Percentiles rank a stretch among this genome's conserved stretches.
These are phyloP conservation scores for Drosophila nigricruria DNA, from an alignment of 2,888 invertebrate genomes.

Conservation along the genomic window DNA sequence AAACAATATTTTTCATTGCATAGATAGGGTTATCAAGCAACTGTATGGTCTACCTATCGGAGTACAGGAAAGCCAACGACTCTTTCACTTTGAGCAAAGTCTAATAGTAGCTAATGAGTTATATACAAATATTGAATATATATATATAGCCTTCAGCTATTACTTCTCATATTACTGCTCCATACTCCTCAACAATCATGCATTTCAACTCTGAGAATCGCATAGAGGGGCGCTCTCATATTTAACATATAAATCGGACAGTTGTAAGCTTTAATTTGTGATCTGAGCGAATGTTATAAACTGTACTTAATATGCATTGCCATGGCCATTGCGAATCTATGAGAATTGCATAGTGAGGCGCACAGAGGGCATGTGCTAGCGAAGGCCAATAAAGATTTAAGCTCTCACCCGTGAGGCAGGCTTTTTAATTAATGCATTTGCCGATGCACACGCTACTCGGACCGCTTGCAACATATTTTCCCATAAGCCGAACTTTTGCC, in stretches of 20 bases:
- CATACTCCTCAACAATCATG: background rate
- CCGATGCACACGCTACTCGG: slow-evolving; percentile 65
- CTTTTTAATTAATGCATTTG: slow-evolving; percentile 55
- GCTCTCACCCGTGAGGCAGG: slow-evolving; percentile 38
- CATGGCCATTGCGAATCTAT: background rate
- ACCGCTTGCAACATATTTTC: slow-evolving; percentile 30
- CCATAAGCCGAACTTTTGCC: slow-evolving; percentile 25
- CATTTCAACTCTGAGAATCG: background rate
- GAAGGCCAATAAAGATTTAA: slow-evolving; percentile 56
- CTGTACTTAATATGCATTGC: slow-evolving; percentile 1
- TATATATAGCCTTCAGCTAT: background rate
- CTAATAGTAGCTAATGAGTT: no score
- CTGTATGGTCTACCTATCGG: no score
- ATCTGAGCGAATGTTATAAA: background rate
- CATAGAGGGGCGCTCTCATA: no score
- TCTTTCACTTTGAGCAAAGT: no score
- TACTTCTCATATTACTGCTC: background rate
- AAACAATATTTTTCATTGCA: no score
- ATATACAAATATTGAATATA: no score
- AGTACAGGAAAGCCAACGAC: no score
- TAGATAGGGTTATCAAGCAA: no score
- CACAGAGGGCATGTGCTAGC: slow-evolving; percentile 2
- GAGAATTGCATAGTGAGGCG: slow-evolving; percentile 22
- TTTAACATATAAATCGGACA: background rate
- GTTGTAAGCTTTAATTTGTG: background rate